Evolutionary conservation across 2,113 vertebrate species (phyloP), one percentile per base, ranked within the genome.

Genomic region (Otus sunia): DNA sequence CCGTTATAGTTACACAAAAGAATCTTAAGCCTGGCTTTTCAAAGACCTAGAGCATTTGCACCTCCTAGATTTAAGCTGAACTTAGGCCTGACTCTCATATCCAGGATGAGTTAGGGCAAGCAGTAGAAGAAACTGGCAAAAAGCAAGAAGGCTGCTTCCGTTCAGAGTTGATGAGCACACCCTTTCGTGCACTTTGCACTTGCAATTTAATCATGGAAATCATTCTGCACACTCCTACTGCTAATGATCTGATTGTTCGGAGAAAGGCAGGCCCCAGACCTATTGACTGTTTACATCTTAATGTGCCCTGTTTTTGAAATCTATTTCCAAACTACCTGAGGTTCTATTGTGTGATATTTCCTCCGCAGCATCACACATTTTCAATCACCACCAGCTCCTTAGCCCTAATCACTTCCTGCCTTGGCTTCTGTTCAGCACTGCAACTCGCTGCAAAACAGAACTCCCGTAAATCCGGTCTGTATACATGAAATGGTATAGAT

Each of bases 301-400:
- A 74, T 52, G 59, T 71, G 88, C 75, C 39, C 77, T 75, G 92
- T 0, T 84, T 96, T 95, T 91, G 23, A 81, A 81, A 95, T 88
- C 71, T 66, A 6, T 29, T 92, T 83, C 86, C 83, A 92, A 91
- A 52, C 58, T 59, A 62, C 26, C 79, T 52, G 73, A 81, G 74
- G 80, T 87, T 39, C 94, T 77, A 82, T 94, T 97, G 94, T 95
- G 91, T 72, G 43, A 14, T 49, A 52, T 45, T 96, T 96, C 95
- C 92, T 89, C 76, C 2, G 7, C 69, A 91, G 91, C 86, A 94
- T 52, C 92, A 75, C 88, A 89, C 68, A 8, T 69, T 94, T 86
- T 75, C 88, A 89, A 73, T 95, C 60, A 47, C 56, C 86, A 78
- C 45, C 88, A 59, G 80, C 92, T 94, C 80, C 80, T 94, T 25